Evolutionary conservation across 2,888 invertebrate species (phyloP).

Genomic region (Chrysolina americana): DNA sequence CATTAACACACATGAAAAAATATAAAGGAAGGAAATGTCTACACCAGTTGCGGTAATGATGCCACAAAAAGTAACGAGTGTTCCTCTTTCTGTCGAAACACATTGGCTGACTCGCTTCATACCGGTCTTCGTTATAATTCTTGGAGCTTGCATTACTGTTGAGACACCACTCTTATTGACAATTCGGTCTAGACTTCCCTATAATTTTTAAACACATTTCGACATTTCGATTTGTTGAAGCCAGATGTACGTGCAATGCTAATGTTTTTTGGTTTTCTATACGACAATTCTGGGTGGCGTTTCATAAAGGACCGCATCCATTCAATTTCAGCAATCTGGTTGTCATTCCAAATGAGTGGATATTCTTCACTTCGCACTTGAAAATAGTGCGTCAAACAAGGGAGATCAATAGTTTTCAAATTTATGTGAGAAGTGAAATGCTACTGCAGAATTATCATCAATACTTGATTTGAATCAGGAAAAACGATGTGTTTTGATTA

Average conservation of each 20-base stretch:
- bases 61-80: conserved; percentile 53
- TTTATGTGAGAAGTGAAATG: too few species aligned
- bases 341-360: conserved; percentile 27
- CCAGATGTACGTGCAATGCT: conserved; percentile 36
- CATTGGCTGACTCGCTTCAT: conserved; percentile 51
- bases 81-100: conserved; percentile 54
- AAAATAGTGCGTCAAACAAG: too few species aligned
- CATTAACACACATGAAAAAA: conserved; percentile 54
- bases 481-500: too few species aligned
- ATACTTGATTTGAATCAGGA: too few species aligned
- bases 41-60: conserved; percentile 54
- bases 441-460: too few species aligned
- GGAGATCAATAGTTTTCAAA: too few species aligned
- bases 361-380: too few species aligned
- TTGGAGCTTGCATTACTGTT: conserved; percentile 46
- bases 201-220: conserved; percentile 31
- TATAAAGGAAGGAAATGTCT: conserved; percentile 53
- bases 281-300: conserved; percentile 39
- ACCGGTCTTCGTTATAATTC: conserved; percentile 46
- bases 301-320: conserved; percentile 38
- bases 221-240: conserved; percentile 34
- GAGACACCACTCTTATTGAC: conserved; percentile 38
- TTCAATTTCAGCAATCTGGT: conserved; percentile 34
- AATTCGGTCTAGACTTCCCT: conserved; percentile 2
- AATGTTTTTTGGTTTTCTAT: conserved; percentile 44